Evolutionary conservation across 2,797 vertebrate species (phyloP), one percentile per base, ranked within the genome.

Genomic region (Thunnus albacares): DNA sequence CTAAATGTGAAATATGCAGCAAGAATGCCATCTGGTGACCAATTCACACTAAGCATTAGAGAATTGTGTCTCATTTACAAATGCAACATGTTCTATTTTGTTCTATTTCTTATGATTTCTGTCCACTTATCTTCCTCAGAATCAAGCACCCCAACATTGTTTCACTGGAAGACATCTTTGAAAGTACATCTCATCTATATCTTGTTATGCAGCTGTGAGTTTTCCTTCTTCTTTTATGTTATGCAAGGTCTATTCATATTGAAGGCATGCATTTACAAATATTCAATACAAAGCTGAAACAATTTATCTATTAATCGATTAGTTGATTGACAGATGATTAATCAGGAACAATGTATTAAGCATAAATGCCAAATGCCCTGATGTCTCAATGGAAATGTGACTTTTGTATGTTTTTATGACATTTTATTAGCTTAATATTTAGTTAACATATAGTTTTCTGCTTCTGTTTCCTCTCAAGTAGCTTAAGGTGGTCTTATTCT

Each of bases 171-270:
- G 98, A 99, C 90, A 99, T 99, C 93, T 99, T 98, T 6, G 98
- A 99, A 93, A 99, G 96, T 56, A 90, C 96, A 75, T 97, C 97
- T 64, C 98, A 99, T 87, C 96, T 99, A 71, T 99, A 99, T 92
- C 97, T 99, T 74, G 96, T 99, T 93, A 99, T 99, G 98, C 97
- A 99, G 92, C 96, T 99, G 98, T 99, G 91, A 98, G 98, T 97
- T 61, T 4, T 14, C 17, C 65, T 62, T 75, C 15, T 3, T 60
- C 43, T 55, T 52, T 47, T 60, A 18, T 70, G n/a, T 8, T 14
- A 52, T 22, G 56, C 57, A 45, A 45, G 5, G 4, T 5, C 8
- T 9, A 15, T 14, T 64, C 35, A 49, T 35, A 57, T 15, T 15
- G 12, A 58, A 41, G n/a, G 10, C 1, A 15, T 20, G 2, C 12